A percentile compares a stretch with the other conserved stretches of the same genome.
phyloP scores from a whole-genome alignment of 2,888 invertebrate species.

The Tetrapedia diversipes region DNA sequence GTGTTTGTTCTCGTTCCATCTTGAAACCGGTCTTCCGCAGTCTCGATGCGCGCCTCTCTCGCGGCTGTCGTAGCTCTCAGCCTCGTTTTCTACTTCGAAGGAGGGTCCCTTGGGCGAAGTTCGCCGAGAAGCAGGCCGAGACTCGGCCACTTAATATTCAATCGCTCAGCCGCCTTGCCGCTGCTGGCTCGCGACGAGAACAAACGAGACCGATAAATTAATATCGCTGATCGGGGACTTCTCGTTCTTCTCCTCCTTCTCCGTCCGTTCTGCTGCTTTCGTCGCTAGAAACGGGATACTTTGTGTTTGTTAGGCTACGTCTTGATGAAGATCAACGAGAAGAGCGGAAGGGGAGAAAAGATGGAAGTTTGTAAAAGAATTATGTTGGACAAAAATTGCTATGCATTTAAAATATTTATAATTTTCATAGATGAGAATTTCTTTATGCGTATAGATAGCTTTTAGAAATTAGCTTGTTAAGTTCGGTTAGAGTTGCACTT shows the following conservation, averaged over 20 bases:
- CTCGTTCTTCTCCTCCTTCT: not conserved
- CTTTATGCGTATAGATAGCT: too few relatives aligned
- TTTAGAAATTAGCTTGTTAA: too few relatives aligned
- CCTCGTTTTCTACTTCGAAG: conserved; percentile 64
- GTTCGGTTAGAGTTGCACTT: too few relatives aligned
- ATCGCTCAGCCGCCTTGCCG: conserved; percentile 67
- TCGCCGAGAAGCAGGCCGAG: conserved; percentile 51
- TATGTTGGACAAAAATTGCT: too few relatives aligned
- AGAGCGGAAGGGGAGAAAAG: too few relatives aligned
- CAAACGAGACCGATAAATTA: conserved; percentile 72
- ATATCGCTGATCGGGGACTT: conserved; percentile 55
- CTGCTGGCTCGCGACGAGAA: conserved; percentile 54
- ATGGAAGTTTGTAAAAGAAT: too few relatives aligned
- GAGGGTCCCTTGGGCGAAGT: conserved; percentile 65
- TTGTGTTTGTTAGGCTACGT: too few relatives aligned
- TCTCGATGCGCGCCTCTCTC: not conserved
- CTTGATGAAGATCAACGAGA: too few relatives aligned
- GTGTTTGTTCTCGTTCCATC: conserved; percentile 9
- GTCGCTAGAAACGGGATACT: not conserved
- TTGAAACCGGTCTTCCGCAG: not conserved
- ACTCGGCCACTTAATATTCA: conserved; percentile 75
- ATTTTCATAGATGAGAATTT: too few relatives aligned
- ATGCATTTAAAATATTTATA: too few relatives aligned
- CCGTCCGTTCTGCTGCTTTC: not conserved
- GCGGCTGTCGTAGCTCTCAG: conserved; percentile 34